These are phyloP conservation scores for Eonycteris spelaea DNA, from an alignment of 2,113 vertebrate genomes.

Conservation along the genomic window DNA sequence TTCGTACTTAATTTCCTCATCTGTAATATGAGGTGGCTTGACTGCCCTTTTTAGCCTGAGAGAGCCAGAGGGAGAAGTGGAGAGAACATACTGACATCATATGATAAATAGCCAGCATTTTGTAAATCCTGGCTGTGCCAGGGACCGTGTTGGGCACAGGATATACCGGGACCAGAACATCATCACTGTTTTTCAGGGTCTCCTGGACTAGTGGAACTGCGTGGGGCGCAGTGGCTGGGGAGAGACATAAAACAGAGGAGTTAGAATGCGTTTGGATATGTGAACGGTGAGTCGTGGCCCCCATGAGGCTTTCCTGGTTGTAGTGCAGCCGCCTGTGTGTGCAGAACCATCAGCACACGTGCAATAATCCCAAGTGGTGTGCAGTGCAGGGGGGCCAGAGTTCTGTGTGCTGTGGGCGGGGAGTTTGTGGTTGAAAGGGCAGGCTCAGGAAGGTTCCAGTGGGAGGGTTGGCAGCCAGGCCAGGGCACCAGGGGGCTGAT, in stretches of 20 bases:
- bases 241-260: neutral
- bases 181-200: neutral
- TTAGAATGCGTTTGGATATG: neutral
- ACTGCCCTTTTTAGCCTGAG: neutral
- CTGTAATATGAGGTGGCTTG: neutral
- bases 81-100: neutral
- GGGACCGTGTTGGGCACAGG: neutral
- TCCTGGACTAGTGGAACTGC: neutral
- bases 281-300: neutral
- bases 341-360: neutral
- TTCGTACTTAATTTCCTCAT: neutral
- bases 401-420: neutral
- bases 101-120: neutral
- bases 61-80: neutral
- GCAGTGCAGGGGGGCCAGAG: neutral
- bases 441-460: neutral
- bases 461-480: neutral
- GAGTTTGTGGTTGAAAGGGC: neutral
- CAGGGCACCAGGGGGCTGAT: neutral
- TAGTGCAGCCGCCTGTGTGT: rapidly evolving
- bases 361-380: rapidly evolving
- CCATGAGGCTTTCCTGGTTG: neutral
- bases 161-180: neutral
- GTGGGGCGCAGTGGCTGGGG: too few relatives aligned
- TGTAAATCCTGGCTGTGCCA: neutral